Base-by-base conservation (phyloP, 2,113 vertebrate genomes). In the Phoenicopterus ruber region DNA sequence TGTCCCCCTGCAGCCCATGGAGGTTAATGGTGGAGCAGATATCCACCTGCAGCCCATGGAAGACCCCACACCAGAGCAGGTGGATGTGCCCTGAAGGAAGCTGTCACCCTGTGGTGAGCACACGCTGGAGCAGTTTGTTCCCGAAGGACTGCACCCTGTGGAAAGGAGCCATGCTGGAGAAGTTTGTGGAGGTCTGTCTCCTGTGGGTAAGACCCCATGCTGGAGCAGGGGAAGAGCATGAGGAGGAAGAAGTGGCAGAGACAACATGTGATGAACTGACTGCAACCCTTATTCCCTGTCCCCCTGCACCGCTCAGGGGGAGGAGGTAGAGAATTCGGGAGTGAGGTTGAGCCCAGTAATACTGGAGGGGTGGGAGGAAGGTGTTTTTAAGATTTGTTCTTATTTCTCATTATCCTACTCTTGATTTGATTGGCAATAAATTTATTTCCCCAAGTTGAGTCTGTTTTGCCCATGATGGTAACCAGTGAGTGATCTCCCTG, bases 271-370 rank as follows among this genome's bases (percentile, higher is more conserved):
- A 61, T 18, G 7, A 59, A 72, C 17, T 49, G 18, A 66, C 11
- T 3, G 8, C 26, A 66, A 62, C 3, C 3, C 11, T 6, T 3
- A 4, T 26, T 58, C 26, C 20, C 29, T 7, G 0, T 21, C 10
- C 8, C 21, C 6, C 52, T 54, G 28, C 1, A 2, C 14, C 2
- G 6, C 28, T 36, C 4, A 1, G 2, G 4, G 6, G 16, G 4
- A 74, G 7, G 12, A 46, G 3, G 2, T 1, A 74, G 15, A 88
- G 34, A 71, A 92, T 74, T 2, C 5, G 2, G 10, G 11, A 54
- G 7, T 3, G 1, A 86, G 40, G 12, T 1, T 40, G 14, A 63
- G 11, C 10, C 10, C 2, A 4, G 42, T 4, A 77, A 38, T 54
- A 67, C 44, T 9, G 9, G 3, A 63, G 2, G 3, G 17, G 6